Base-by-base conservation (phyloP, 1,140 invertebrate genomes). In the Lepidurus couesii region DNA sequence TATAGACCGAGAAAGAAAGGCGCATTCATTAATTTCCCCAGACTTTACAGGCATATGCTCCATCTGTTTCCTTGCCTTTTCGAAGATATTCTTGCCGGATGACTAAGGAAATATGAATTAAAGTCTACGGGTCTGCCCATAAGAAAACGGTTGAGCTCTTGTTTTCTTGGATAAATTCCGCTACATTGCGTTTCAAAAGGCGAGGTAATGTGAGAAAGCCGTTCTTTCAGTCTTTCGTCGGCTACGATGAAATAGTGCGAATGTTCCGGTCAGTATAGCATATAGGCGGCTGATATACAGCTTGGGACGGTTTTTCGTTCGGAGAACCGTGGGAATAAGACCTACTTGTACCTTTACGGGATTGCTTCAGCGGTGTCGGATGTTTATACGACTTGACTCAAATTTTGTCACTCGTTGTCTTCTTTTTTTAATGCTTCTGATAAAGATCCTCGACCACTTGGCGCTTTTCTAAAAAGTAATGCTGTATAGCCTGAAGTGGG, bases 341-440 rank as follows among this genome's bases (percentile, higher is more conserved):
- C 53, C 53, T n/a, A 65, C 4, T 7, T 6, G 53, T 7, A 65
- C 16, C 53, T 13, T 13, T 65, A n/a, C 53, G 21, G 34, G 7
- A 11, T 65, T 47, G 3, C 21, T 21, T 21, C 53, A 7, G 53
- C 16, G n/a, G 21, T 6, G 16, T 4, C 21, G 16, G 10, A 10
- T 47, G 16, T 65, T 65, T 65, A n/a, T 65, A 65, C 53, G 53
- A 65, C 53, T 65, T 21, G 53, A 65, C 53, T 65, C 53, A 65
- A 65, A 6, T 16, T 65, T 21, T 65, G 53, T 21, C 21, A n/a
- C 21, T 65, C 53, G 21, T 45, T 9, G 7, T 47, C 16, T 47
- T 47, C 1, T 47, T 4, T 47, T 65, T 65, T 21, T 65, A 7
- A 65, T 21, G 53, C 16, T 65, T 4, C 21, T 21, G 53, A 21